phyloP scores from a whole-genome alignment of 1,140 invertebrate species.

The Rhopalosiphum maidis region DNA sequence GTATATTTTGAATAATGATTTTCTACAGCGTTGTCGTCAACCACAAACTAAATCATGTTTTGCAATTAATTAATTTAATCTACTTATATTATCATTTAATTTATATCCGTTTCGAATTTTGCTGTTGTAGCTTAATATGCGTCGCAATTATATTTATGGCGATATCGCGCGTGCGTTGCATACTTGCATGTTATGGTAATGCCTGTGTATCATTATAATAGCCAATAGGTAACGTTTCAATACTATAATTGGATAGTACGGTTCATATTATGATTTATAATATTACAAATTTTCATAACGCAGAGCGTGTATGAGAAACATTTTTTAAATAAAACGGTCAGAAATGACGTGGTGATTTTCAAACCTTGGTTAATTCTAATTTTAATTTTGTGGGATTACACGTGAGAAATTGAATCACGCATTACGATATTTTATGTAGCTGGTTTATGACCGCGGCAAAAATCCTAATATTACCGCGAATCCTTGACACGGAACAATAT shows the following conservation, averaged over 20 bases:
- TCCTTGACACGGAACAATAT: conserved; percentile 13
- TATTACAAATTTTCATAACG: neutral
- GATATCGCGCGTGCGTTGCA: neutral
- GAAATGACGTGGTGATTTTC: neutral
- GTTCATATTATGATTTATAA: neutral
- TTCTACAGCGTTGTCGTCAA: neutral
- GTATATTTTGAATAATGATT: neutral
- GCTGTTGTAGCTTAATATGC: neutral
- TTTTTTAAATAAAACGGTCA: neutral
- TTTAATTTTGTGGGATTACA: neutral
- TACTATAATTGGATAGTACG: neutral
- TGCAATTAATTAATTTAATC: neutral
- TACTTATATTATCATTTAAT: neutral
- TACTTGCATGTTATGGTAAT: neutral
- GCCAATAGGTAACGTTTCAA: neutral
- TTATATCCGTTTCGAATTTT: neutral
- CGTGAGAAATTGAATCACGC: conserved; percentile 12
- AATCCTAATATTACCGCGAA: conserved; percentile 9
- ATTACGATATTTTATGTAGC: neutral
- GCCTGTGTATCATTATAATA: neutral
- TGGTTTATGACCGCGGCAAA: neutral
- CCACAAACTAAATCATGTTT: neutral
- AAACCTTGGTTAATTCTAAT: conserved; percentile 7
- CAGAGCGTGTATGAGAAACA: neutral
- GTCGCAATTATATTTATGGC: neutral